Evolutionary conservation across 2,888 invertebrate species (phyloP).

Genomic region (Cabera pusaria): DNA sequence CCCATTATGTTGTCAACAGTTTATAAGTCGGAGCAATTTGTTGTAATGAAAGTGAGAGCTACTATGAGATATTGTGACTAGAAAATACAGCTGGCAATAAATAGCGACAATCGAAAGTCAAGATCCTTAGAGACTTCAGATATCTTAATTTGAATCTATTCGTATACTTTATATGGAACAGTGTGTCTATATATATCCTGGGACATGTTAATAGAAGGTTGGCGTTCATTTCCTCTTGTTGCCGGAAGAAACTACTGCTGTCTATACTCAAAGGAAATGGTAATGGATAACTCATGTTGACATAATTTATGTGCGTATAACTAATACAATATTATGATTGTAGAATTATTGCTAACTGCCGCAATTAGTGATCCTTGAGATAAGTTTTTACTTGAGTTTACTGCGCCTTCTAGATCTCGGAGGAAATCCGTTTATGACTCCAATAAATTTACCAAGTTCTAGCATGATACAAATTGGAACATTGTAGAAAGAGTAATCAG

Average conservation of each 20-base stretch:
- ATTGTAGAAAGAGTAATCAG: too few relatives aligned
- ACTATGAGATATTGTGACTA: constrained; percentile 4
- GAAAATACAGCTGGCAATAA: constrained; percentile 6
- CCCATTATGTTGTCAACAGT: constrained; percentile 9
- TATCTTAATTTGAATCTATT: constrained; percentile 1
- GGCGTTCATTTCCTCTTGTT: constrained; percentile 4
- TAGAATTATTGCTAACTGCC: too few relatives aligned
- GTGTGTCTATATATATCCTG: too few relatives aligned
- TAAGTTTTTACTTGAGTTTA: too few relatives aligned
- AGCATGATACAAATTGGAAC: too few relatives aligned
- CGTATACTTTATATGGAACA: too few relatives aligned
- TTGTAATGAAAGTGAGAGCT: constrained; percentile 16
- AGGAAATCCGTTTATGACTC: too few relatives aligned
- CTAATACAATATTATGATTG: too few relatives aligned
- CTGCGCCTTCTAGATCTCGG: too few relatives aligned
- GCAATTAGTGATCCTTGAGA: background rate
- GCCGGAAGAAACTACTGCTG: constrained; percentile 13
- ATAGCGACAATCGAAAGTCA: constrained; percentile 15
- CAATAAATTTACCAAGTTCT: too few relatives aligned
- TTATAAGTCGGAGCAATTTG: constrained; percentile 5
- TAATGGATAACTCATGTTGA: background rate
- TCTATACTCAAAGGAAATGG: too few relatives aligned
- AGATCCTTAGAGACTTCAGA: constrained; percentile 11
- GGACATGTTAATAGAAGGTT: constrained; percentile 5
- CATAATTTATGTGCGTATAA: background rate